A percentile compares a stretch with the other conserved stretches of the same genome.
Conservation (phyloP, 1,140 invertebrate genomes). For the Paralvinella palmiformis region DNA sequence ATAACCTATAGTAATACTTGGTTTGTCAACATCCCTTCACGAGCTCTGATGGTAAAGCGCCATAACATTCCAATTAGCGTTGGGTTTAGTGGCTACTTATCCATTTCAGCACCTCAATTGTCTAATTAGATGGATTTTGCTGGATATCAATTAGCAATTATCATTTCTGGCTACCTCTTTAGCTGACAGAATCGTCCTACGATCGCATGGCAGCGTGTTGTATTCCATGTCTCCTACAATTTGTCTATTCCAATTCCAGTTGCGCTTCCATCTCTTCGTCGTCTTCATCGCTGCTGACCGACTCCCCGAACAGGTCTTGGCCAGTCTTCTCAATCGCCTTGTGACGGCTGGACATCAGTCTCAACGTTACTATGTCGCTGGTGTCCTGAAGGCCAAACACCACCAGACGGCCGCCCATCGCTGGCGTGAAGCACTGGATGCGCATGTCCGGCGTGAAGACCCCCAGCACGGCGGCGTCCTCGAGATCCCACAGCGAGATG, state of each 20-base stretch:
- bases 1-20: no score
- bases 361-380: conserved; percentile 59
- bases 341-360: conserved; percentile 24
- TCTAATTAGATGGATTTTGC: no score
- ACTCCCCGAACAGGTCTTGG: not conserved
- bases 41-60: no score
- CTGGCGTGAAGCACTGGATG: conserved; percentile 70
- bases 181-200: no score
- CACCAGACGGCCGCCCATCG: conserved; percentile 64
- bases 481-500: conserved; percentile 46
- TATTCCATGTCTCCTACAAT: not conserved
- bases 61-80: no score
- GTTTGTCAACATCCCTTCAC: no score
- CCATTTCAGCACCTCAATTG: no score
- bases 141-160: no score
- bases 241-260: not conserved
- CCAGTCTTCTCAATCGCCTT: no score
- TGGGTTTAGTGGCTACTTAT: no score
- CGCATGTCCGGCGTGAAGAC: conserved; percentile 69
- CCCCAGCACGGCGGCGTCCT: conserved; percentile 62
- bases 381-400: conserved; percentile 58
- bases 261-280: not conserved
- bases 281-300: not conserved
- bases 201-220: no score
- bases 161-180: no score